Evolutionary conservation across 1,140 invertebrate species (phyloP).

Genomic region (Trichonephila clavata): DNA sequence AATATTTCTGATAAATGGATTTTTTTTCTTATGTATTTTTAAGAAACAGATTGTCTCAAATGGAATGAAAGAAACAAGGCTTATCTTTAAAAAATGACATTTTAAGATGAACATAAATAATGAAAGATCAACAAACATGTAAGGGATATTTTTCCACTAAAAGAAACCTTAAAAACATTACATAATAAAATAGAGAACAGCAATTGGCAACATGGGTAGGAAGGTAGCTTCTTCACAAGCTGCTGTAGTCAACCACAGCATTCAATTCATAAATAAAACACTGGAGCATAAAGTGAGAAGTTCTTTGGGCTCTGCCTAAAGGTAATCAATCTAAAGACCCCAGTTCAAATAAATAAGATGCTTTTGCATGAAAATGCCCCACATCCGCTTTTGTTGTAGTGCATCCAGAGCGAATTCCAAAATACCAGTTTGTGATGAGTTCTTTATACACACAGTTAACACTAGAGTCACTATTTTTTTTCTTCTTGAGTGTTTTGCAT

Average conservation of each 20-base stretch:
- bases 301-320: conserved; percentile 37
- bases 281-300: background rate
- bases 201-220: conserved; percentile 65
- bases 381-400: background rate
- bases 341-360: conserved; percentile 42
- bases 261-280: background rate
- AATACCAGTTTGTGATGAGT: conserved; percentile 27
- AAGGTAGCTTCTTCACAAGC: background rate
- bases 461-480: conserved; percentile 3
- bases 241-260: background rate
- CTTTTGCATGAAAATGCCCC: conserved; percentile 13
- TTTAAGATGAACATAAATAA: conserved; percentile 68
- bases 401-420: conserved; percentile 7
- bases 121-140: conserved; percentile 44
- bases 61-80: background rate
- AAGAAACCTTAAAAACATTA: conserved; percentile 63
- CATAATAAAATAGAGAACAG: conserved; percentile 71
- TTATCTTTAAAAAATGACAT: conserved; percentile 50
- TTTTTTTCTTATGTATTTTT: too few relatives aligned
- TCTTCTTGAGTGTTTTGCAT: conserved; percentile 14
- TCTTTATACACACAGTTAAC: conserved; percentile 4
- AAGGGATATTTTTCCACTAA: conserved; percentile 50
- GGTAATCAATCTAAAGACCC: conserved; percentile 2
- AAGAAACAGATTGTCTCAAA: too few relatives aligned
- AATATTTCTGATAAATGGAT: too few relatives aligned